Percentiles rank a stretch among this genome's conserved stretches.
Evolutionary conservation across 2,113 vertebrate genomes (phyloP).

Genomic region (Sminthopsis crassicaudata): DNA sequence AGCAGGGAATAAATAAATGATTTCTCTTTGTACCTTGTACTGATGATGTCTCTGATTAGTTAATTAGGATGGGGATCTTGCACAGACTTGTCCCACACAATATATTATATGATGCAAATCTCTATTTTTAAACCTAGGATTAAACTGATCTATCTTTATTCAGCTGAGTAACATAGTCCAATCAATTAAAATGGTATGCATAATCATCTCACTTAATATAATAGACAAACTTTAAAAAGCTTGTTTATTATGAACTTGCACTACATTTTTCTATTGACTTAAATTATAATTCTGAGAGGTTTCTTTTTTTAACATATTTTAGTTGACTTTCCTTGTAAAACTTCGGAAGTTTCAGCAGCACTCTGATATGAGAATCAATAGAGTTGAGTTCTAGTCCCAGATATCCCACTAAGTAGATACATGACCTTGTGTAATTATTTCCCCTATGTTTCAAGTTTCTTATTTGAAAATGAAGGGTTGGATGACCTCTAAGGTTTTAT

Average conservation of each 20-base stretch:
- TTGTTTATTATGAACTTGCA: neutral
- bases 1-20: too few species aligned
- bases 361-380: neutral
- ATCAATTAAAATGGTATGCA: neutral
- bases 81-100: neutral
- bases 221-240: neutral
- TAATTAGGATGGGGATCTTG: too few species aligned
- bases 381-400: neutral
- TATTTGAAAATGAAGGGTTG: neutral
- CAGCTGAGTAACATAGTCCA: slow-evolving; percentile 17
- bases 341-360: neutral
- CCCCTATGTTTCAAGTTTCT: neutral
- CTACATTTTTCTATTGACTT: neutral
- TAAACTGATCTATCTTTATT: slow-evolving; percentile 39
- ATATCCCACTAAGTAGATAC: neutral
- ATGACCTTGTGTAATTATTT: neutral
- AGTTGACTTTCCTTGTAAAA: neutral
- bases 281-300: neutral
- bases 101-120: slow-evolving; percentile 36
- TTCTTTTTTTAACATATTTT: neutral
- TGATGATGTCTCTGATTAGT: too few species aligned
- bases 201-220: neutral
- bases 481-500: neutral
- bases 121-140: slow-evolving; percentile 38
- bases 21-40: too few species aligned